A percentile compares a stretch with the other conserved stretches of the same genome.
Conservation (phyloP, 2,113 vertebrate genomes). For the Pelvicachromis taeniatus region DNA sequence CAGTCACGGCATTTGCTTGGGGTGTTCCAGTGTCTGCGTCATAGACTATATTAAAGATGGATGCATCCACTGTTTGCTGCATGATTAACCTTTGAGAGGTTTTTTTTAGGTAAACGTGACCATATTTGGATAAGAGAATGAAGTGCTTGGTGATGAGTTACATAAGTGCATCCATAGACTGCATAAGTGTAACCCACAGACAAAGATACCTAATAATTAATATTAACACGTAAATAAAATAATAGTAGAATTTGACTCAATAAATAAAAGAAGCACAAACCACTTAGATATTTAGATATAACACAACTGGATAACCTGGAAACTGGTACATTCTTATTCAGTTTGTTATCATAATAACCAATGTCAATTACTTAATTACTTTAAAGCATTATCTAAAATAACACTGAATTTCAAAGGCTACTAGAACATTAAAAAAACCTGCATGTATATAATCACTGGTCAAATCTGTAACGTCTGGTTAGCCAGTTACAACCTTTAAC, state of each 20-base stretch:
- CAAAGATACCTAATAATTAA: not conserved
- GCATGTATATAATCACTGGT: not conserved
- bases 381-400: not conserved
- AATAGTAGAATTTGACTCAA: not conserved
- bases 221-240: not conserved
- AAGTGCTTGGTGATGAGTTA: not conserved
- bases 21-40: not conserved
- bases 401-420: not conserved
- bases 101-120: not conserved
- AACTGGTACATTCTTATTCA: not conserved
- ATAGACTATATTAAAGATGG: not conserved
- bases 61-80: not conserved
- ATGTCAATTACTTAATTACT: not conserved
- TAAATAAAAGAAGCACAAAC: not conserved
- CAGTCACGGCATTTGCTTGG: not conserved
- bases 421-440: not conserved
- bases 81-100: not conserved
- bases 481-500: not conserved
- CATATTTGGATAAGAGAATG: not conserved
- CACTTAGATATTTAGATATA: not conserved
- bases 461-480: not conserved
- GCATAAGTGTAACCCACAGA: not conserved
- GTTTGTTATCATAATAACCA: not conserved
- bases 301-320: not conserved
- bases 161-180: not conserved